Evolutionary conservation across 2,888 invertebrate species (phyloP), one percentile per base, ranked within the genome.

Genomic region (Agonopterix subpropinquella): DNA sequence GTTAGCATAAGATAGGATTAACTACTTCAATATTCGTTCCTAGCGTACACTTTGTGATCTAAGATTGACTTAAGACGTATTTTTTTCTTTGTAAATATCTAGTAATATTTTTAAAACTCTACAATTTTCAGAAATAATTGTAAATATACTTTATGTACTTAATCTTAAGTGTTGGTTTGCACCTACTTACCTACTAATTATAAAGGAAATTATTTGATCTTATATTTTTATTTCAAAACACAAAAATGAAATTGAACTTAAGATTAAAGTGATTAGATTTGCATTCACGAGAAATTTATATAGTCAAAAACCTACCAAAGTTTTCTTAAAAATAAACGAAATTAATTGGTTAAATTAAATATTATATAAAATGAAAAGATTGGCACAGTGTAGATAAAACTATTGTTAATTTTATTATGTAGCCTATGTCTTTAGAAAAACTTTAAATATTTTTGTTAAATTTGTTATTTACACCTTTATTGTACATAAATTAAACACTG

Each of bases 401-500:
- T 55, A 51, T 55, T 57, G 58, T 61, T 61, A 58, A 49, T 53
- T 47, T 47, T 45, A 48, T 48, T 44, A 45, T 44, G 35, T 42
- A 42, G 42, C 60, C 28, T 61, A 59, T 57, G 57, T 60, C 53
- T 61, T 64, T 62, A 66, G 52, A 51, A 57, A 59, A 47, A 62
- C 10, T 42, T 13, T 42, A 42, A 11, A 42, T 42, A 11, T 42
- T 42, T 77, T 73, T 76, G 77, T 78, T 78, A 70, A 72, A 76
- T 73, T 78, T 79, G 78, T 80, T 82, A 74, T 77, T 64, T 62
- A 65, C 64, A 63, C 56, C 42, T 60, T 69, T 73, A 65, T 70
- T 81, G 77, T 82, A 80, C 52, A 81, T 76, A 77, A 54, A 64
- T 64, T 56, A 47, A 62, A 63, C 57, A 59, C 57, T 54, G 58